Evolutionary conservation across 35 echinoderm and acorn worm species (phyloP).

Genomic region (Hemicentrotus pulcherrimus): DNA sequence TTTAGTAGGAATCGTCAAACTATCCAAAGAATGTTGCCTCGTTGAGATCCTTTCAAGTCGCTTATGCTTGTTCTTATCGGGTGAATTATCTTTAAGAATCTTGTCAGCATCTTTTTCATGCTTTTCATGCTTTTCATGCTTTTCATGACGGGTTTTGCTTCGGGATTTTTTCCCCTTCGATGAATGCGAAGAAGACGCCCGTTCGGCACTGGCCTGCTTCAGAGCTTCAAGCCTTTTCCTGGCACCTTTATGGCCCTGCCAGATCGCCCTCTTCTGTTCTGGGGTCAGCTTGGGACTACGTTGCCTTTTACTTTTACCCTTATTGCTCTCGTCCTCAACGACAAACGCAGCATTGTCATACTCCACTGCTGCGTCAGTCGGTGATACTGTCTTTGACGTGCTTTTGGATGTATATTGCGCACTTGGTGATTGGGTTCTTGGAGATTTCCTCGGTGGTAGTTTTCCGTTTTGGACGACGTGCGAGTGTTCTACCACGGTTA

Average conservation of each 20-base stretch:
- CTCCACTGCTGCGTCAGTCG: neutral
- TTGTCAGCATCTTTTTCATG: slow-evolving; percentile 3
- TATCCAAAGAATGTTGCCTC: slow-evolving; percentile 34
- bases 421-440: neutral
- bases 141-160: slow-evolving; percentile 6
- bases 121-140: neutral
- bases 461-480: slow-evolving; percentile 22
- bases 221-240: slow-evolving; percentile 33
- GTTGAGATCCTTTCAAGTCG: slow-evolving; percentile 46
- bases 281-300: slow-evolving; percentile 20
- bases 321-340: slow-evolving; percentile 14
- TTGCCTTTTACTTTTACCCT: slow-evolving; percentile 9
- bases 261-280: slow-evolving; percentile 30
- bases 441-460: neutral
- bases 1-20: slow-evolving; percentile 29
- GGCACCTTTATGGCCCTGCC: slow-evolving; percentile 33
- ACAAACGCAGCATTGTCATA: slow-evolving; percentile 33
- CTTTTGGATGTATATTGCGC: neutral
- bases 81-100: neutral
- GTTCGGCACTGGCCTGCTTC: slow-evolving; percentile 28
- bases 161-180: slow-evolving; percentile 30
- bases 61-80: slow-evolving; percentile 39
- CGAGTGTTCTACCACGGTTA: slow-evolving; percentile 17
- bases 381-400: neutral
- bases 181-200: neutral